Evolutionary conservation across 2,113 vertebrate species (phyloP), one percentile per base, ranked within the genome.

Genomic region (Nestor notabilis): DNA sequence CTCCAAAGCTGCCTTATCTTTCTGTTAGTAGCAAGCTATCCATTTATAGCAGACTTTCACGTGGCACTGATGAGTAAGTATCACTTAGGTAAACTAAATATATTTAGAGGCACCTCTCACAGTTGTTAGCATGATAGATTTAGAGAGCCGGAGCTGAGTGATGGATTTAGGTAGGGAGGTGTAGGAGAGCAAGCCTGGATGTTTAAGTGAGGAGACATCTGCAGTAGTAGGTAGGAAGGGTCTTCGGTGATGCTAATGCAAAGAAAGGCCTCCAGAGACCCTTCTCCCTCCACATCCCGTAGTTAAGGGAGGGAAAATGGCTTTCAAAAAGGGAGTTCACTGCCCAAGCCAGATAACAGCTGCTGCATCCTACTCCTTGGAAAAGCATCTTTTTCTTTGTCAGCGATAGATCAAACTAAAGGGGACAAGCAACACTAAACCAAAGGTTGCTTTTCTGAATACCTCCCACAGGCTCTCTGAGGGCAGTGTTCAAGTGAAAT

Each of bases 81-180:
- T 58, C 37, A 65, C 80, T 77, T 72, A 81, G 77, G 74, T 90
- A 75, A 88, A 88, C 72, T 56, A 86, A 88, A 90, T 95, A 43
- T 83, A 63, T 92, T 92, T 90, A 88, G 76, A 79, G 64, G 39
- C 28, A 18, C 71, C 76, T 95, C 68, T 96, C 85, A 47, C n/a
- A 78, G 75, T 58, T 87, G 66, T 93, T 96, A 88, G 28, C 49
- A 19, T 63, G 43, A 27, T 87, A 74, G 79, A 89, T 95, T 86
- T 92, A 76, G 61, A 92, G 50, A 92, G 61, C 44, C 82, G 50
- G 47, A 93, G 74, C 49, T 47, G 49, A 90, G 55, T 56, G 72
- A 78, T 87, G 23, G 35, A 71, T 93, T 93, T 96, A 88, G 69
- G 76, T 90, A 81, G 41, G 68, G 79, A 92, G 19, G 43, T 74